Evolutionary conservation across 2,888 invertebrate genomes (phyloP).

Genomic region (Microplitis deprimator): DNA sequence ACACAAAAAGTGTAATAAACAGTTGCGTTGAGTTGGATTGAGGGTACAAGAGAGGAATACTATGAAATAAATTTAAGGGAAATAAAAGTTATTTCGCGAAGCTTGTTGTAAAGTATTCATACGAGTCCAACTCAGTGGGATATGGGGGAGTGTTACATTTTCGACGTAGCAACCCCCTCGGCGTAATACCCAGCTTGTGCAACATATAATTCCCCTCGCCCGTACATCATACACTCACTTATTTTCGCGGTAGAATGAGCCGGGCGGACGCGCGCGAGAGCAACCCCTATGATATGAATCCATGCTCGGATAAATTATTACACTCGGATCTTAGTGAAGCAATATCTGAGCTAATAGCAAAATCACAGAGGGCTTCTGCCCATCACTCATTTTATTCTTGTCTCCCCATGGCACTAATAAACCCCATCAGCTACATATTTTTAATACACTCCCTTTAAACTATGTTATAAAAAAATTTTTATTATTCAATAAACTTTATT

Average conservation of each 20-base stretch:
- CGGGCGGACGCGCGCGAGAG: conserved; percentile 51
- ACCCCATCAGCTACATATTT: conserved; percentile 19
- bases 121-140: conserved; percentile 43
- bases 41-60: conserved; percentile 7
- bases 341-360: conserved; percentile 56
- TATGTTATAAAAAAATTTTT: not conserved
- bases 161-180: conserved; percentile 58
- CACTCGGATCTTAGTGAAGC: conserved; percentile 60
- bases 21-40: no score
- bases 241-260: conserved; percentile 66
- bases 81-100: conserved; percentile 10
- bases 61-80: conserved; percentile 32
- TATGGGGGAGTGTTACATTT: conserved; percentile 40
- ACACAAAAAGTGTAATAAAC: no score
- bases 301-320: conserved; percentile 64
- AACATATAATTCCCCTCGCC: conserved; percentile 61
- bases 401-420: conserved; percentile 20
- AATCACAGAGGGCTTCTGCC: conserved; percentile 59
- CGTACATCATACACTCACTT: conserved; percentile 68
- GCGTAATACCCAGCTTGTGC: conserved; percentile 42
- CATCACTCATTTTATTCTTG: conserved; percentile 30
- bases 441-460: not conserved
- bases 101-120: conserved; percentile 41
- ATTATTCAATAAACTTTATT: not conserved
- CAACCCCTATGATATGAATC: conserved; percentile 49